A percentile compares a stretch with the other conserved stretches of the same genome.
These are phyloP conservation scores for Tinea semifulvella DNA, from an alignment of 2,888 invertebrate species.

Conservation along the genomic window DNA sequence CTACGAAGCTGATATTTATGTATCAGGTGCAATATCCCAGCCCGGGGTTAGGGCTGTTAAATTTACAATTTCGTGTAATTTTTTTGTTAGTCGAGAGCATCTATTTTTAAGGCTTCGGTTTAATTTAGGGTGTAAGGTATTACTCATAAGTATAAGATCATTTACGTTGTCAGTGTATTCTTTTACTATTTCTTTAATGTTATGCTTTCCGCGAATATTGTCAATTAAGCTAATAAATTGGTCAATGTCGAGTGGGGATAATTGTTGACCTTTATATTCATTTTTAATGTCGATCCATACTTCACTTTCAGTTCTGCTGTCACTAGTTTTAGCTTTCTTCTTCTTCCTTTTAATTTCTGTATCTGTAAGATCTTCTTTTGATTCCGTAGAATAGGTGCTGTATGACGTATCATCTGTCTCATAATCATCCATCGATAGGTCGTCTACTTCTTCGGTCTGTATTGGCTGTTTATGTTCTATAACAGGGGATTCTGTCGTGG, in stretches of 20 bases:
- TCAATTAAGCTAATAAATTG: conserved; percentile 19
- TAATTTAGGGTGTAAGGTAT: conserved; percentile 14
- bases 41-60: too few species aligned
- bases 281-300: conserved; percentile 17
- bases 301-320: conserved; percentile 16
- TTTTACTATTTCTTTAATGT: conserved; percentile 16
- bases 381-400: not conserved
- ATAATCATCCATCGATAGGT: too few species aligned
- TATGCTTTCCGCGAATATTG: conserved; percentile 16
- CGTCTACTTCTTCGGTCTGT: too few species aligned
- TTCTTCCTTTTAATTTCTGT: not conserved
- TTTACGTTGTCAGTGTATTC: not conserved
- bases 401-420: conserved; percentile 9
- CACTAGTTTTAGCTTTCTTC: conserved; percentile 11
- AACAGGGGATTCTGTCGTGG: too few species aligned
- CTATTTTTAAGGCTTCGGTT: conserved; percentile 15
- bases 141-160: conserved; percentile 3
- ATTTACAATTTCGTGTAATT: conserved; percentile 12
- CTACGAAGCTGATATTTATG: too few species aligned
- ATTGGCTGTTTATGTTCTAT: too few species aligned
- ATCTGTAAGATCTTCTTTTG: not conserved
- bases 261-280: conserved; percentile 3
- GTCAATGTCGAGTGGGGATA: conserved; percentile 14
- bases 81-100: conserved; percentile 12
- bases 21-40: too few species aligned